Percentiles rank a stretch among this genome's conserved stretches.
phyloP scores from a whole-genome alignment of 2,113 vertebrate species.

The Rhombomys opimus region DNA sequence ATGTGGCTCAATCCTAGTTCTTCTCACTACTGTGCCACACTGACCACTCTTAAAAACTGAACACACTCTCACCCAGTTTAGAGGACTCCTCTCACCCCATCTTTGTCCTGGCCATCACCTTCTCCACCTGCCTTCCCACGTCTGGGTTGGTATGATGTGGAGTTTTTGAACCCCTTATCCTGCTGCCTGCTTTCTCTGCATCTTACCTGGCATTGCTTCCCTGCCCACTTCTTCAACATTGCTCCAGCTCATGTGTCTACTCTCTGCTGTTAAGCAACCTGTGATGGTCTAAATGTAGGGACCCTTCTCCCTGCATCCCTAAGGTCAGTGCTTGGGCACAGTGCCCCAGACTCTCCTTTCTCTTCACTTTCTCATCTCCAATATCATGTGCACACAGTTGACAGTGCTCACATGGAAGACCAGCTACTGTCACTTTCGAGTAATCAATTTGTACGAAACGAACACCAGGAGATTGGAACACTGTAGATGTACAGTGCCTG shows the following conservation, averaged over 20 bases:
- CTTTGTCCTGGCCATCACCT: neutral
- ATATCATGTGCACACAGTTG: no score
- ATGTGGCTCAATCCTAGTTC: no score
- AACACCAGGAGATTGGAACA: neutral
- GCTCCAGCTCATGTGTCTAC: no score
- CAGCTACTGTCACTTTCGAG: neutral
- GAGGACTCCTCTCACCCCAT: no score
- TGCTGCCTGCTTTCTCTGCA: neutral
- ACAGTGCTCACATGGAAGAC: neutral
- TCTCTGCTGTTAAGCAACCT: neutral
- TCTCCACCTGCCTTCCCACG: neutral
- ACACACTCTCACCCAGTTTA: accelerated
- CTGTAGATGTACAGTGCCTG: neutral
- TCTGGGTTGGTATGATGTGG: neutral
- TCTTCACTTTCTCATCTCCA: neutral
- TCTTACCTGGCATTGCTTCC: neutral
- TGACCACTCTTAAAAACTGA: neutral
- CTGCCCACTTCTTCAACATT: neutral
- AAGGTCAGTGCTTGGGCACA: neutral
- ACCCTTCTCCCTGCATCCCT: neutral
- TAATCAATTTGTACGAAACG: neutral
- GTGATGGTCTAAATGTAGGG: accelerated
- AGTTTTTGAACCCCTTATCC: neutral
- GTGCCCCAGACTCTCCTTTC: neutral
- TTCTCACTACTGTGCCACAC: no score